Conservation (phyloP, 2,797 vertebrate genomes). For the Hafferia zeledoni region DNA sequence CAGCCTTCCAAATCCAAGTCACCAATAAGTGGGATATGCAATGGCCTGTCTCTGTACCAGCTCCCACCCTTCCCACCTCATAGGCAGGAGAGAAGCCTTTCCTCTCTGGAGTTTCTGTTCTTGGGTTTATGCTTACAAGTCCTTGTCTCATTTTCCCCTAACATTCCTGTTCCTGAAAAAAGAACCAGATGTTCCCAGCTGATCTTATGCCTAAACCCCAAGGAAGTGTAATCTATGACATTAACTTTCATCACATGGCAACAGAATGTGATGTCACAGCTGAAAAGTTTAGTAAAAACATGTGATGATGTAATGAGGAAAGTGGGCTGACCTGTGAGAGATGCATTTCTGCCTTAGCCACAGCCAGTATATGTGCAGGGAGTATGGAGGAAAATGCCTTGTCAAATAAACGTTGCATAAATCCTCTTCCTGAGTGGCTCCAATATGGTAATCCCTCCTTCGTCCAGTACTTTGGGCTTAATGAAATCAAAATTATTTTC, state of each 20-base stretch:
- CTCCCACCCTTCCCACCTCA: neutral
- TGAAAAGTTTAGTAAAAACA: neutral
- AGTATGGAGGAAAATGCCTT: neutral
- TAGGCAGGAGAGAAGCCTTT: neutral
- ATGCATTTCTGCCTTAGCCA: neutral
- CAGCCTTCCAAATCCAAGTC: neutral
- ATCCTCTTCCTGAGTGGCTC: neutral
- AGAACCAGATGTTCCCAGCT: neutral
- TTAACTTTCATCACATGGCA: neutral
- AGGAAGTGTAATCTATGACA: neutral
- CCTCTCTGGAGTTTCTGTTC: neutral
- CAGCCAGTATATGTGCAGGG: neutral
- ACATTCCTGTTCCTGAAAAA: neutral
- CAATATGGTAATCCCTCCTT: neutral
- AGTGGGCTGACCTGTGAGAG: neutral
- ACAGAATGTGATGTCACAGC: neutral
- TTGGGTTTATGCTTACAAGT: neutral
- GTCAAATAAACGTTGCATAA: neutral
- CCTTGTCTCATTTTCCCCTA: neutral
- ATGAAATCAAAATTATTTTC: neutral
- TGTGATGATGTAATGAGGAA: neutral
- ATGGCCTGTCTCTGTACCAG: neutral
- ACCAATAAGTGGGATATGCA: neutral
- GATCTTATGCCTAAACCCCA: neutral
- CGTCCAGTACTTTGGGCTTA: neutral